Conservation (phyloP, 2,113 vertebrate genomes). For the Leucosticte australis region DNA sequence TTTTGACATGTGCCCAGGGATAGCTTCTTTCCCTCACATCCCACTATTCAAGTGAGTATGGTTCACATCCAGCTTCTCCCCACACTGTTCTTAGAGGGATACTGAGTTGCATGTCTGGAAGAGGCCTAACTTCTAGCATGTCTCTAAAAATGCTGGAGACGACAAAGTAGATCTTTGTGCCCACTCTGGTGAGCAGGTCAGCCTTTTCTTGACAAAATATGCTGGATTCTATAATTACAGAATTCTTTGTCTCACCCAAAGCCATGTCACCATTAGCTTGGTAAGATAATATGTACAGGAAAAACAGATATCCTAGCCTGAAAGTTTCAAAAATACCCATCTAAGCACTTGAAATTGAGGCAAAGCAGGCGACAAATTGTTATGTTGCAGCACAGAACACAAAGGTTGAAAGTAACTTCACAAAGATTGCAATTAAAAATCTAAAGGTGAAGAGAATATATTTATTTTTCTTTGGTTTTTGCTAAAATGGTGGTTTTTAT, state of each 20-base stretch:
- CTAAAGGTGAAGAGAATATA: neutral
- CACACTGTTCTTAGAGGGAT: neutral
- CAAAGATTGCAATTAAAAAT: neutral
- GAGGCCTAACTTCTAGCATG: neutral
- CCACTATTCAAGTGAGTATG: neutral
- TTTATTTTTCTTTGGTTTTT: neutral
- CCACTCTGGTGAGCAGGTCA: neutral
- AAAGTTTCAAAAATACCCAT: neutral
- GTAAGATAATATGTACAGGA: neutral
- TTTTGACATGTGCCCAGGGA: neutral
- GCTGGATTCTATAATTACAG: neutral
- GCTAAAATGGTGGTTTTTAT: neutral
- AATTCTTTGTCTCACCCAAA: neutral
- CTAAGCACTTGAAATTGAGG: neutral
- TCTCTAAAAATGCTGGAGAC: neutral
- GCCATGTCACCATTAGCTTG: neutral
- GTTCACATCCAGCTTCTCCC: neutral
- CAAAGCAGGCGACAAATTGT: neutral
- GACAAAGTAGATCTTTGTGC: neutral
- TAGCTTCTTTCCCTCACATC: neutral
- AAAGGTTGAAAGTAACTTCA: neutral
- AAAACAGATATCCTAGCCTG: neutral
- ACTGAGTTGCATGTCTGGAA: neutral
- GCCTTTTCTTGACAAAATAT: neutral
- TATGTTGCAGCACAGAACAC: neutral